Evolutionary conservation across 30 jellyfish, hydroid and myxozoan species (phyloP), one percentile per base, ranked within the genome.

Genomic region (Chrysaora quinquecirrha): DNA sequence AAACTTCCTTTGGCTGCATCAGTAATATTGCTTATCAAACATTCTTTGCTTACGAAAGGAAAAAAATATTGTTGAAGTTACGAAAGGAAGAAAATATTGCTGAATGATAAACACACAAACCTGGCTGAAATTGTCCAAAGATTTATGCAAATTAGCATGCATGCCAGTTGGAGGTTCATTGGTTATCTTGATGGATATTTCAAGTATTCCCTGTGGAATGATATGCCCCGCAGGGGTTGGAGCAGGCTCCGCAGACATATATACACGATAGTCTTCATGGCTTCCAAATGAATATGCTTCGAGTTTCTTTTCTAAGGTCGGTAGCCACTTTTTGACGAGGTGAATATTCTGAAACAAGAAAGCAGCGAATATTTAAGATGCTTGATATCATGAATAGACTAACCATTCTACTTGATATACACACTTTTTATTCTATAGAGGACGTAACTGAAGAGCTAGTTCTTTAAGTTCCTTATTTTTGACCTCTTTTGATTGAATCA

Each of bases 161-260:
- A 95, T 95, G 16, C 99, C 99, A 72, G 99, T 95, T 20, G 99
- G 99, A 22, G 99, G 99, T 83, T 95, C 99, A 77, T 95, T 95
- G 33, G 99, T 95, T 25, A 95, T 95, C 61, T 95, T 95, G 67
- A 95, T 95, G 6, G 99, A 88, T 3, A 95, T 97, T 63, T 95
- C 99, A 18, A 95, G 80, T 30, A 95, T 95, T 22, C 99, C 99
- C 70, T 95, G 99, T 12, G 99, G 99, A 23, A 95, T 95, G 66
- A 83, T 83, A 73, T 95, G 99, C 38, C 96, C 96, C 0, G 95
- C 99, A 30, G 97, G 96, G n/a, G 99, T 87, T 2, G 99, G 97
- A 0, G 99, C 95, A 0, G 99, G 99, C 75, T 95, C 99, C 18
- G 97, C 99, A 22, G 99, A 95, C 99, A 95, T 95, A 73, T 49